Evolutionary conservation across 2,797 vertebrate species (phyloP), one percentile per base, ranked within the genome.

Genomic region (Carduelis carduelis): DNA sequence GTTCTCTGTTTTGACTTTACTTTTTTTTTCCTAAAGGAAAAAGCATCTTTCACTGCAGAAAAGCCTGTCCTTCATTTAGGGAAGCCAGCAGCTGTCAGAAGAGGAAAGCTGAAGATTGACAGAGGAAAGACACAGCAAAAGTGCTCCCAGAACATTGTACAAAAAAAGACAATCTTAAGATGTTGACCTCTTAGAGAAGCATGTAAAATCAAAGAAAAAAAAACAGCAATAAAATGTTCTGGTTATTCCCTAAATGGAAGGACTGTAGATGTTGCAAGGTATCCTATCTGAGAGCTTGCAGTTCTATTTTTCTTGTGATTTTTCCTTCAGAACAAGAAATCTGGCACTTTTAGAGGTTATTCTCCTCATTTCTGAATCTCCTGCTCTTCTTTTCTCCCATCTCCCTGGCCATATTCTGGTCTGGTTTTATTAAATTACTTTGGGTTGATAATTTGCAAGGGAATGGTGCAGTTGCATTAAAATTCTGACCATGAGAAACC

Each of bases 51-150:
- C 32, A 23, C 76, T 52, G 66, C 50, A 90, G 90, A 87, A 79
- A 86, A 95, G 20, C 35, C 39, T 79, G 47, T 78, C 85, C 74
- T 91, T 92, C 91, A 47, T 90, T 63, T 86, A 79, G 55, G 0
- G 1, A 87, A 87, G 80, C 76, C 3, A 0, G 61, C 46, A 92
- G 52, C 52, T 92, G 60, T 70, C 11, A 2, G 69, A 65, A 93
- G 43, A 83, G 55, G 18, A 77, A 87, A 74, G 22, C 13, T 3
- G 3, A 46, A 55, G 56, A 75, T 41, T 89, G 89, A 83, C 84
- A 80, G 83, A 52, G 46, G 57, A 81, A 91, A 85, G n/a, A 89
- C 91, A 85, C 39, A 83, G 75, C 39, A 68, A 78, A 76, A 93
- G 43, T 37, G 35, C 60, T 83, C 79, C 47, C 37, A 65, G 57